Conservation (phyloP, 2,888 invertebrate genomes). For the Galerucella pusilla region DNA sequence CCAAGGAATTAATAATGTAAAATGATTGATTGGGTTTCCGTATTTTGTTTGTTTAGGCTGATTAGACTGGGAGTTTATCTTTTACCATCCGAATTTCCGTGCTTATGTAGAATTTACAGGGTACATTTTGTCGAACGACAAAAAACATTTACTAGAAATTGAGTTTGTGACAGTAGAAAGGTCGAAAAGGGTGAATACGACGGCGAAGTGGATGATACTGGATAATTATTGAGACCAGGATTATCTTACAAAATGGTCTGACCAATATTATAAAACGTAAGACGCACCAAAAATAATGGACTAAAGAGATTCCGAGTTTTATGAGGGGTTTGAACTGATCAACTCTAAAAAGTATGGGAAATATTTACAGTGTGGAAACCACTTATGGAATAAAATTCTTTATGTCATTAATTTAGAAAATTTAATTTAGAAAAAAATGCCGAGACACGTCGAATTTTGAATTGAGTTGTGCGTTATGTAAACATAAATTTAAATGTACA, state of each 20-base stretch:
- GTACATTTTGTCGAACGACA: constrained; percentile 21
- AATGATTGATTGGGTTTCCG: constrained; percentile 29
- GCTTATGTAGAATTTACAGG: constrained; percentile 26
- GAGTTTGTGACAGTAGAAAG: constrained; percentile 20
- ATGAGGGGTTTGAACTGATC: too few relatives aligned
- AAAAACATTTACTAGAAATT: constrained; percentile 22
- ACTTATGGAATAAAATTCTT: too few relatives aligned
- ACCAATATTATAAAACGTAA: background rate
- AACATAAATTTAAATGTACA: too few relatives aligned
- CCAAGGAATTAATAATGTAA: constrained; percentile 25
- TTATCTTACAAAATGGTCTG: constrained; percentile 25
- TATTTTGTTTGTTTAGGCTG: constrained; percentile 31
- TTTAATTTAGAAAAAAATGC: too few relatives aligned
- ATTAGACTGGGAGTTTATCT: constrained; percentile 19
- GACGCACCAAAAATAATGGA: too few relatives aligned
- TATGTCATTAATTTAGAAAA: too few relatives aligned
- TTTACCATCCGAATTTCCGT: constrained; percentile 18
- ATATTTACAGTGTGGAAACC: too few relatives aligned
- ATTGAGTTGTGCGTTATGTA: too few relatives aligned
- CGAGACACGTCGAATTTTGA: too few relatives aligned
- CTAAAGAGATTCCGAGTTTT: too few relatives aligned
- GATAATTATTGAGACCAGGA: constrained; percentile 23
- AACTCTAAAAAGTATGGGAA: too few relatives aligned
- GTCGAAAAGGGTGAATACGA: constrained; percentile 25
- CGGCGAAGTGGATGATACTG: constrained; percentile 25